Evolutionary conservation across 2,797 vertebrate species (phyloP).

Genomic region (Acipenser ruthenus): DNA sequence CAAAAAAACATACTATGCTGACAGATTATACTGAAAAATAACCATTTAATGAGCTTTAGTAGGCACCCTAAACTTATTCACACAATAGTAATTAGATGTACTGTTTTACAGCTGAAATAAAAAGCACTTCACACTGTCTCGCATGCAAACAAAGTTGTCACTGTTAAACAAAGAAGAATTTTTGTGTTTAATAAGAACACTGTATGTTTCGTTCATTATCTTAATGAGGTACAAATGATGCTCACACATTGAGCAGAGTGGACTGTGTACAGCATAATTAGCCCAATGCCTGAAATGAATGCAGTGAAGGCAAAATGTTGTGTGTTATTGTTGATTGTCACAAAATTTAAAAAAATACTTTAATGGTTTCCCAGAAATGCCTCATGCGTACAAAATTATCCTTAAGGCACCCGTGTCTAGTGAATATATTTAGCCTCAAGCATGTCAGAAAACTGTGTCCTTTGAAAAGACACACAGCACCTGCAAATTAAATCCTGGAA

Average conservation of each 20-base stretch:
- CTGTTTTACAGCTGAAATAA: slow-evolving; percentile 18
- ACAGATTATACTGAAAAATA: slow-evolving; percentile 24
- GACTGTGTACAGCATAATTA: too few relatives aligned
- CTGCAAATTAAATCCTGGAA: too few relatives aligned
- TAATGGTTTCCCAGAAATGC: too few relatives aligned
- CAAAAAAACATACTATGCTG: slow-evolving; percentile 30
- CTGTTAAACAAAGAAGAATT: slow-evolving; percentile 8
- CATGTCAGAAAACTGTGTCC: too few relatives aligned
- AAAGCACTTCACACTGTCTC: slow-evolving; percentile 19
- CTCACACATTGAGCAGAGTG: background rate
- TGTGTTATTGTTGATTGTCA: too few relatives aligned
- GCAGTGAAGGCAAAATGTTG: too few relatives aligned
- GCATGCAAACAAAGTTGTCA: slow-evolving; percentile 22
- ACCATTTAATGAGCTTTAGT: slow-evolving; percentile 25
- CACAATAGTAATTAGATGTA: slow-evolving; percentile 26
- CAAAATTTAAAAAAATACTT: too few relatives aligned
- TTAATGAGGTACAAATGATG: slow-evolving; percentile 21
- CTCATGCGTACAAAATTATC: too few relatives aligned
- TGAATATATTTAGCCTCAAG: too few relatives aligned
- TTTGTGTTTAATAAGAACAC: slow-evolving; percentile 14
- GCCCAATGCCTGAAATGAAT: too few relatives aligned
- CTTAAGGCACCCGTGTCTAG: too few relatives aligned
- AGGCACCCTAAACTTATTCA: slow-evolving; percentile 28
- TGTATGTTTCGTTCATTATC: slow-evolving; percentile 18
- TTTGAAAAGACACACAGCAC: too few relatives aligned